Evolutionary conservation across 2,113 vertebrate species (phyloP).

Genomic region (Aramus guarauna): DNA sequence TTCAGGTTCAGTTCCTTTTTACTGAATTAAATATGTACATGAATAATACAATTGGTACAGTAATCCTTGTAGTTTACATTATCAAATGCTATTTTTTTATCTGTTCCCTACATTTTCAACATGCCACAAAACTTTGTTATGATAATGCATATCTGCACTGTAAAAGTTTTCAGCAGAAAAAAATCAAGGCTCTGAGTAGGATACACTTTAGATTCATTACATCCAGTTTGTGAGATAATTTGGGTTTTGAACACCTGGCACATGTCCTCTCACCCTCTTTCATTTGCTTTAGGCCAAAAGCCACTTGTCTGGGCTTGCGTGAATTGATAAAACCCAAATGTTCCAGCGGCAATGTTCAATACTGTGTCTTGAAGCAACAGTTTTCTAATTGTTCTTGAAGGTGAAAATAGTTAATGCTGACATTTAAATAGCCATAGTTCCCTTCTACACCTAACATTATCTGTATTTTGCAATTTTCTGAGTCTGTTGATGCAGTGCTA

Average conservation of each 20-base stretch:
- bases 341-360: neutral
- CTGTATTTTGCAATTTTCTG: neutral
- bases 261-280: neutral
- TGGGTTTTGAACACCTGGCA: neutral
- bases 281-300: neutral
- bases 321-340: neutral
- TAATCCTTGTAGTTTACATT: conserved; percentile 4
- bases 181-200: neutral
- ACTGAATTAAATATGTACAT: conserved; percentile 54
- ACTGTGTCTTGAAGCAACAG: neutral
- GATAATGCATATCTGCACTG: neutral
- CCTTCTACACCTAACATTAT: neutral
- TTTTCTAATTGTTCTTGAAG: neutral
- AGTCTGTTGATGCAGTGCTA: neutral
- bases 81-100: neutral
- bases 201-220: neutral
- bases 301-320: neutral
- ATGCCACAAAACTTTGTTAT: neutral
- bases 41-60: conserved; percentile 36
- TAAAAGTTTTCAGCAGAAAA: neutral
- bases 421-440: neutral
- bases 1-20: conserved; percentile 37
- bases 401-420: neutral
- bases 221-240: neutral
- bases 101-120: neutral